These are phyloP conservation scores for Acanthochromis polyacanthus DNA, from an alignment of 2,113 vertebrate genomes.

Conservation along the genomic window DNA sequence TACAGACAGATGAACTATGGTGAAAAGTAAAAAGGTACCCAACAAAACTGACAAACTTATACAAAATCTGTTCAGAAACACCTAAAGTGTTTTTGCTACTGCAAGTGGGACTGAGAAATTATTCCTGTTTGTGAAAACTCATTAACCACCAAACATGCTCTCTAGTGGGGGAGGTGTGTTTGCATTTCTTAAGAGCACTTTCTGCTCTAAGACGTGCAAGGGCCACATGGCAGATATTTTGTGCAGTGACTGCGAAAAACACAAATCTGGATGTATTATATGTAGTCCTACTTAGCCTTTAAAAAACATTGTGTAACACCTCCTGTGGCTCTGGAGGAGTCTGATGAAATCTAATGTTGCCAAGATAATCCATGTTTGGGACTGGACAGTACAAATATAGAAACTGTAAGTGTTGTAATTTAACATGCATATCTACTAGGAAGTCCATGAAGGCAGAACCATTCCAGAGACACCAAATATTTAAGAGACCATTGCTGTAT, in stretches of 20 bases:
- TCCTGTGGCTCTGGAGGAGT: background rate
- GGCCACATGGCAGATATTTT: background rate
- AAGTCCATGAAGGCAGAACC: no score
- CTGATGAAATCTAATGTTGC: no score
- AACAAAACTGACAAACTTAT: background rate
- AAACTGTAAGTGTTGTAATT: no score
- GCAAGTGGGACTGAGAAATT: background rate
- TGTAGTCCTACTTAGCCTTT: no score
- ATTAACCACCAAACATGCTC: conserved; percentile 18
- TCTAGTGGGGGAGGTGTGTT: background rate
- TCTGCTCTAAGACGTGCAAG: background rate
- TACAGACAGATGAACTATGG: background rate
- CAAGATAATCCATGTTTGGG: no score
- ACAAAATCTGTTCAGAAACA: background rate
- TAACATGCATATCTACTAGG: no score
- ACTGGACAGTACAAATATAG: no score
- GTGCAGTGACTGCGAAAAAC: background rate
- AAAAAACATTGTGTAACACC: background rate
- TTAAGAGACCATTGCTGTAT: no score
- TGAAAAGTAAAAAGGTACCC: background rate
- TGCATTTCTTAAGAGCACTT: background rate
- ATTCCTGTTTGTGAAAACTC: conserved; percentile 1
- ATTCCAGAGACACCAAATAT: no score
- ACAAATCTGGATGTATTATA: background rate
- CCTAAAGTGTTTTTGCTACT: background rate